Evolutionary conservation across 2,113 vertebrate species (phyloP).

Genomic region (Cynocephalus volans): DNA sequence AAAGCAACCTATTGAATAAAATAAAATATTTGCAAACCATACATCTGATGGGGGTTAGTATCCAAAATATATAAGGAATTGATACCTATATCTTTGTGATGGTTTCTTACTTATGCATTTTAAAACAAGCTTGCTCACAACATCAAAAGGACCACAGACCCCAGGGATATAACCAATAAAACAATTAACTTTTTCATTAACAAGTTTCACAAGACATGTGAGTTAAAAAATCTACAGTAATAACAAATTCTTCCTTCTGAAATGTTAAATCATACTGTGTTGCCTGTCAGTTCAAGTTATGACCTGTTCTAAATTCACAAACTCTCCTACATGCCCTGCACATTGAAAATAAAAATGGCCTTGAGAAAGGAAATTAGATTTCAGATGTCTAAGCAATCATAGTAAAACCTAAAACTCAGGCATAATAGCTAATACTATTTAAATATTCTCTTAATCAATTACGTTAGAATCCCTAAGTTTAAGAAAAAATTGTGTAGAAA

Average conservation of each 20-base stretch:
- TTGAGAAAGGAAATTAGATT: slow-evolving; percentile 61
- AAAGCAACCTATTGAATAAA: not conserved
- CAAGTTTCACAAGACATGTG: slow-evolving; percentile 16
- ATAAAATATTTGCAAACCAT: not conserved
- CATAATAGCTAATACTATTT: not conserved
- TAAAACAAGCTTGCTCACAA: not conserved
- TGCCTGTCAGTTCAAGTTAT: slow-evolving; percentile 63
- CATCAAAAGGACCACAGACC: slow-evolving; percentile 35
- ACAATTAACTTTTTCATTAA: slow-evolving; percentile 76
- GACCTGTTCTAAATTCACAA: slow-evolving; percentile 71
- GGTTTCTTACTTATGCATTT: slow-evolving; percentile 37
- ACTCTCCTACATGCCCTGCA: not conserved
- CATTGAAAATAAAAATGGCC: slow-evolving; percentile 69
- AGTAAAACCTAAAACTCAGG: not conserved
- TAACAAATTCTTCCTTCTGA: slow-evolving; percentile 65
- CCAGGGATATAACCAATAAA: slow-evolving; percentile 59
- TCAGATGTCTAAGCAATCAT: slow-evolving; percentile 60
- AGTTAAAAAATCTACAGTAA: slow-evolving; percentile 75
- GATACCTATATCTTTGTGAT: not conserved
- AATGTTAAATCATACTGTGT: slow-evolving; percentile 34
- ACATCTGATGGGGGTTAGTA: not conserved
- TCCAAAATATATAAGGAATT: not conserved
- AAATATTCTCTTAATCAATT: not conserved
- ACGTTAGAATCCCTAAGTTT: not conserved
- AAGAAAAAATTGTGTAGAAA: not conserved